Evolutionary conservation across 2,888 invertebrate genomes (phyloP), one percentile per base, ranked within the genome.

Genomic region (Bellardia pandia): DNA sequence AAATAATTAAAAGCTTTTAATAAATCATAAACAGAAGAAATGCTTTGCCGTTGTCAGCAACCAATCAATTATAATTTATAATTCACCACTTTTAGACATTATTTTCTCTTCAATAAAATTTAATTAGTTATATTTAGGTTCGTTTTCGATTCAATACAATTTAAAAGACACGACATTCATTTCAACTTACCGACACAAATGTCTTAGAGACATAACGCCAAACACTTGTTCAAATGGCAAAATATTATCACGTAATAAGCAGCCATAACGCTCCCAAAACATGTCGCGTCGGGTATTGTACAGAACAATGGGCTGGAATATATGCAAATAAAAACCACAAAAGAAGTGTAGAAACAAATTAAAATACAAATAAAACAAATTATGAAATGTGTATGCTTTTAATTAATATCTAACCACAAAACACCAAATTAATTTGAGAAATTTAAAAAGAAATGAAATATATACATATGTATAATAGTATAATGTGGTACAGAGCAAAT

Each of bases 131-230:
- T 60, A 48, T 64, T 62, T 58, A 16, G 51, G 4, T 66, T 51
- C 2, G 0, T 8, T 53, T 33, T 60, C 14, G 23, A 58, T 16
- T 45, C 6, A 14, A 5, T 71, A 13, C 40, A 14, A 62, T 23
- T 30, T 16, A 53, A 13, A 14, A 3, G 40, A 66, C 16, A 42
- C 3, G 5, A 42, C 42, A 53, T 40, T 9, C n/a, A 33, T 40
- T 42, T 45, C 42, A 89, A 93, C 92, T 91, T 89, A 94, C 94
- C 94, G 94, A 90, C 96, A 96, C 3, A 97, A 93, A 92, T 97
- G 97, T 89, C 96, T 96, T 80, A 98, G 93, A 89, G 96, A 96
- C n/a, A 93, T 92, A 75, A 94, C 92, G 30, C 94, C 94, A 86
- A 92, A 94, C 40, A 94, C 93, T 90, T 93, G 93, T 53, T 94